phyloP scores from a whole-genome alignment of 1,140 invertebrate species.

The Bactericera cockerelli region DNA sequence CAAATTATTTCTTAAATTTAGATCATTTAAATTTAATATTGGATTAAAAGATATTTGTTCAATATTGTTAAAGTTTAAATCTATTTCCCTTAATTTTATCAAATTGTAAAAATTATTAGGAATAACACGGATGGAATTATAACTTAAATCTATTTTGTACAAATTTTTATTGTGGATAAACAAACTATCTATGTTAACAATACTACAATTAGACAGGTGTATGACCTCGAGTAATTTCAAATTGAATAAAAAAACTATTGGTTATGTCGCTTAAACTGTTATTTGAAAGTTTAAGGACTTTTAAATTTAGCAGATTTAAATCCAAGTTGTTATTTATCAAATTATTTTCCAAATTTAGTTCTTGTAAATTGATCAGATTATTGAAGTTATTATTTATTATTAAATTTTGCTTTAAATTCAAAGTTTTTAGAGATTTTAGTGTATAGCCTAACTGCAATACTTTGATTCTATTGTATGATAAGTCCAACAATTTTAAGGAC shows the following conservation, averaged over 20 bases:
- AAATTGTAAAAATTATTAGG: slow-evolving; percentile 7
- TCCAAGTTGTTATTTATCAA: not conserved
- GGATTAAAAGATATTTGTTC: slow-evolving; percentile 6
- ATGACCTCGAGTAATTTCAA: slow-evolving; percentile 1
- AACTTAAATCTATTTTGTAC: slow-evolving; percentile 4
- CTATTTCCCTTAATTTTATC: slow-evolving; percentile 2
- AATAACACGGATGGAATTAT: slow-evolving; percentile 2
- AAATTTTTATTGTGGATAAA: slow-evolving; percentile 7
- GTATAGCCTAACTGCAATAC: slow-evolving; percentile 38
- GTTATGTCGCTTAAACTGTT: not conserved
- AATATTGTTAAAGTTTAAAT: not conserved
- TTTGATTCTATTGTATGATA: slow-evolving; percentile 41
- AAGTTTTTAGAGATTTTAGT: slow-evolving; percentile 40
- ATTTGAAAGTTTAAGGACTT: not conserved
- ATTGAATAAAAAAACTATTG: slow-evolving; percentile 6
- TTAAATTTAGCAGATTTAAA: slow-evolving; percentile 7
- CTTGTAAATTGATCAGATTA: slow-evolving; percentile 44
- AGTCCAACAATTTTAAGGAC: slow-evolving; percentile 38
- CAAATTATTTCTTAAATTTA: not conserved
- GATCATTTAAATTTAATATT: slow-evolving; percentile 1
- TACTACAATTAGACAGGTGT: not conserved
- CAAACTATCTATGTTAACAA: slow-evolving; percentile 5
- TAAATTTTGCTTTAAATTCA: slow-evolving; percentile 31
- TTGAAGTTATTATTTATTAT: slow-evolving; percentile 30
- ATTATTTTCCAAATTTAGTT: slow-evolving; percentile 45